A percentile compares a stretch with the other conserved stretches of the same genome.
Conservation (phyloP, 2,888 invertebrate genomes). For the Patella depressa region DNA sequence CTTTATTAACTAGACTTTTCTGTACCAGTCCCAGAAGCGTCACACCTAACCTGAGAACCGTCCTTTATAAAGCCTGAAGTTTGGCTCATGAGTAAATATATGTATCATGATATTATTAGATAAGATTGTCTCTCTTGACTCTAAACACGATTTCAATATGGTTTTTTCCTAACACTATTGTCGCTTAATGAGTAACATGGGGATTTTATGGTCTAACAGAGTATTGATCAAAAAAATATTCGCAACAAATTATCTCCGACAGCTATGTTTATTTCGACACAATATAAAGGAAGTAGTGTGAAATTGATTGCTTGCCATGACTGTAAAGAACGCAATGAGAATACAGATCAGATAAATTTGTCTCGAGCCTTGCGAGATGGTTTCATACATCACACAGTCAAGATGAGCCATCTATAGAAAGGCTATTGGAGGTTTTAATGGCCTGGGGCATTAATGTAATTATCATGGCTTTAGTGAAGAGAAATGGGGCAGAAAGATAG, state of each 20-base stretch:
- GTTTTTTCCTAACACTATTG: slow-evolving; percentile 8
- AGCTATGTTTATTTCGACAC: slow-evolving; percentile 21
- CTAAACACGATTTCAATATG: too few relatives aligned
- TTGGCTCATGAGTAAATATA: too few relatives aligned
- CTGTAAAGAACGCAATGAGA: too few relatives aligned
- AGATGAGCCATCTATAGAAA: neutral
- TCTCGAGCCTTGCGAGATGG: too few relatives aligned
- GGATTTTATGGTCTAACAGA: slow-evolving; percentile 20
- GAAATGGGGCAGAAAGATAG: slow-evolving; percentile 25
- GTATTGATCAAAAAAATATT: slow-evolving; percentile 24
- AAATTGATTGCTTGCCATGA: slow-evolving; percentile 16
- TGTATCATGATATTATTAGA: too few relatives aligned
- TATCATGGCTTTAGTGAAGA: slow-evolving; percentile 18
- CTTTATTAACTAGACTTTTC: too few relatives aligned
- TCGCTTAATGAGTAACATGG: slow-evolving; percentile 24
- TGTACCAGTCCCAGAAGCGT: too few relatives aligned
- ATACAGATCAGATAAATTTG: too few relatives aligned
- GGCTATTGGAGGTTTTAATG: slow-evolving; percentile 14
- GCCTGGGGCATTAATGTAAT: slow-evolving; percentile 22
- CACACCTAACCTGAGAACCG: too few relatives aligned
- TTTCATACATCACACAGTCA: too few relatives aligned
- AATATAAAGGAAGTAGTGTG: slow-evolving; percentile 22
- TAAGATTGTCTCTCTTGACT: too few relatives aligned
- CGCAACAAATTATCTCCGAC: slow-evolving; percentile 19
- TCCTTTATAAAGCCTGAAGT: too few relatives aligned